Evolutionary conservation across 2,797 vertebrate species (phyloP), one percentile per base, ranked within the genome.

Genomic region (Myotis findleyi): DNA sequence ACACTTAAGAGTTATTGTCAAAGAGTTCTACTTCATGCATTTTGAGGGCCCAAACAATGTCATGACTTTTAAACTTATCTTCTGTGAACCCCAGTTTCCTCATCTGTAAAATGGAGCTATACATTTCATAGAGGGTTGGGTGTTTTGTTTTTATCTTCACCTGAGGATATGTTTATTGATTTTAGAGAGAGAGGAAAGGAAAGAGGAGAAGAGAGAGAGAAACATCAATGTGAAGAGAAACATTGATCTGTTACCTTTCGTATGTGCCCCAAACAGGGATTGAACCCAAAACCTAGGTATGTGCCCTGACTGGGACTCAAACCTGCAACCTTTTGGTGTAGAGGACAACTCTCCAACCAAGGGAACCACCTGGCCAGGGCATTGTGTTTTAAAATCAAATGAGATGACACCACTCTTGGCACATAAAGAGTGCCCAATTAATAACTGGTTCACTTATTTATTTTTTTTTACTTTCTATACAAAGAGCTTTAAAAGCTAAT

Each of bases 401-500:
- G 59, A 59, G 20, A 27, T 49, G 64, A 14, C 4, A 81, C 3
- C 18, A 73, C 5, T 84, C 16, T 66, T 87, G 68, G 25, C 57
- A 89, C 12, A 49, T 23, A 41, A 16, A 69, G 17, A 66, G 16
- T 20, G 0, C 10, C 27, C 44, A 57, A 30, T 57, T 64, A 79
- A 23, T 6, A 80, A 73, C 20, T 72, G 55, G 12, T 33, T 81
- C 12, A 53, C 44, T 68, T 62, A n/a, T 44, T 30, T 33, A 33
- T 33, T 44, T 44, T 51, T 89, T 80, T 80, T 55, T 84, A 80
- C 20, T 20, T 49, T 94, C 47, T 80, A 33, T 86, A 76, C 13
- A 27, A 83, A 81, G 23, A 75, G 47, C 6, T 93, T 84, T 81
- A 81, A 92, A 89, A 95, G 27, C 66, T 87, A 89, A 91, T 90